phyloP scores from a whole-genome alignment of 2,113 vertebrate genomes.

The Vidua macroura region DNA sequence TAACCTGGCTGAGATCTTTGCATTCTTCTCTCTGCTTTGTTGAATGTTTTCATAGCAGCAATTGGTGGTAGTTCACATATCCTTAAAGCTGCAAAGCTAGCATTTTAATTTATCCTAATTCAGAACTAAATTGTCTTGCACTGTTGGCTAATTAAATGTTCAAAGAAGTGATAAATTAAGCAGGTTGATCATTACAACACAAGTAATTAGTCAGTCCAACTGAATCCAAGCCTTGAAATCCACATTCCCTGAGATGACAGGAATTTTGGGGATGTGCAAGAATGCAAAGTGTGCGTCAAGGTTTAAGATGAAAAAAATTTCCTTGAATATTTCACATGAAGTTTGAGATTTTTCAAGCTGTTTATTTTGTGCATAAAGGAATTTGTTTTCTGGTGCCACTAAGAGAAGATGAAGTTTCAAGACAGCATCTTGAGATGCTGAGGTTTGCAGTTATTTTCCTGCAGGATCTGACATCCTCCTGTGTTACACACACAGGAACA shows the following conservation, averaged over 20 bases:
- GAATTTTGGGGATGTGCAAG: neutral
- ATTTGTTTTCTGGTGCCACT: neutral
- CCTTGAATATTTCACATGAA: neutral
- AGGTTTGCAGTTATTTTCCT: neutral
- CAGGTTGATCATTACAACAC: constrained; percentile 80
- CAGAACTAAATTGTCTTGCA: constrained; percentile 80
- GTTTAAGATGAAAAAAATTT: neutral
- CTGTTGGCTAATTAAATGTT: constrained; percentile 86
- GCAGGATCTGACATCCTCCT: neutral
- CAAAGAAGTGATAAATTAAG: constrained; percentile 85
- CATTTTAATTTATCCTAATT: constrained; percentile 82
- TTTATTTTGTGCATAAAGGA: neutral
- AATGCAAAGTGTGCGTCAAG: neutral
- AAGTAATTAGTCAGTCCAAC: constrained; percentile 79
- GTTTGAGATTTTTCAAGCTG: neutral
- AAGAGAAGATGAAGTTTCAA: neutral
- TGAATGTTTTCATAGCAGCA: constrained; percentile 56
- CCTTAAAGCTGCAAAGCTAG: constrained; percentile 75
- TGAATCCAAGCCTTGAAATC: constrained; percentile 59
- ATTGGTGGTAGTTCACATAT: constrained; percentile 61
- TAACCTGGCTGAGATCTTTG: constrained; percentile 30
- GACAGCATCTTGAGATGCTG: neutral
- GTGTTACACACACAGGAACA: neutral
- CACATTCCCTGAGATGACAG: constrained; percentile 20
- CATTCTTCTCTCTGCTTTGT: constrained; percentile 44